Base-by-base conservation (phyloP, 1,140 invertebrate species). In the Drosophila burlai region DNA sequence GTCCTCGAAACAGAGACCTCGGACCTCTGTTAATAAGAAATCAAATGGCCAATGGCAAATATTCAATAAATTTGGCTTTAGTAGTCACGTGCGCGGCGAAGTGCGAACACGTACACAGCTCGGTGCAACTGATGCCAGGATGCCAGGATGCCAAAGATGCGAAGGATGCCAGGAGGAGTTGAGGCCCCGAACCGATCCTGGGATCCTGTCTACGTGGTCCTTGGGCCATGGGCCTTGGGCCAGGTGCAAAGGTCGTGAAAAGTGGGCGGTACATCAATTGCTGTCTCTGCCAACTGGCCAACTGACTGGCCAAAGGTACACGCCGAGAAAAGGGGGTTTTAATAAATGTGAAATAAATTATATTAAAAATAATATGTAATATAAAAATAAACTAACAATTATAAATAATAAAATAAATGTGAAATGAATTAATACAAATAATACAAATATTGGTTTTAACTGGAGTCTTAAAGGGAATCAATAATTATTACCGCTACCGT, bases 21-120 rank as follows among this genome's bases (percentile, higher is more conserved):
- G 54, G 38, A 55, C 43, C 64, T 52, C 72, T 77, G 81, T 81
- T 89, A 89, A 89, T 89, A 89, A 90, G 85, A 89, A 90, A 89
- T 89, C 85, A 90, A 89, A 89, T 89, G 83, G 85, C 85, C 85
- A 90, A 89, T 90, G 85, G 85, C 81, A 89, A 90, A 85, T 89
- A 89, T 89, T 89, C 85, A 89, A 89, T 89, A 89, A 89, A 89
- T 89, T 89, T 69, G 78, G 66, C 50, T 84, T 72, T 72, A 76
- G 85, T 76, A 89, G 85, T 89, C 85, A 89, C 85, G 85, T 89
- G 79, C 85, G 71, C 55, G 49, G 18, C 46, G 78, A 89, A 89
- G 85, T 89, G 85, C 85, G 85, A 89, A 89, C 85, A 89, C 85
- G 85, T 89, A 84, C 85, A 66, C 60, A 69, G 69, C 57, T 64